Evolutionary conservation across 1,140 invertebrate species (phyloP).

Genomic region (Choristoneura fumiferana): DNA sequence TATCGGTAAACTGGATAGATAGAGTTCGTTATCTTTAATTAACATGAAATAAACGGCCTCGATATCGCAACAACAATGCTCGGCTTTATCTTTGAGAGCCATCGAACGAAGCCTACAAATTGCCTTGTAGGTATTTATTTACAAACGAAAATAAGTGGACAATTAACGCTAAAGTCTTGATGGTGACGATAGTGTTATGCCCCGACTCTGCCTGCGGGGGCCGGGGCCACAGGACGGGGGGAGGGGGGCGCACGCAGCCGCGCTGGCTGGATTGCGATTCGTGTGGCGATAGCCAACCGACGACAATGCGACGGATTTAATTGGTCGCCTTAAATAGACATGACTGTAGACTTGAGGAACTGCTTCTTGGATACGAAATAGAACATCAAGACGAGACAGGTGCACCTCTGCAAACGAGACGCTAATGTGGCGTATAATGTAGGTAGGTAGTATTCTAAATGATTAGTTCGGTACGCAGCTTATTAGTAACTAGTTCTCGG

Average conservation of each 20-base stretch:
- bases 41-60: constrained; percentile 47
- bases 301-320: constrained; percentile 62
- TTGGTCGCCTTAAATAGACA: constrained; percentile 56
- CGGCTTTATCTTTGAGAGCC: constrained; percentile 45
- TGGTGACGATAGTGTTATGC: neutral
- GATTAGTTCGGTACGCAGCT: too few relatives aligned
- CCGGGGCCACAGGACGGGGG: constrained; percentile 23
- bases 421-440: too few relatives aligned
- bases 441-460: too few relatives aligned
- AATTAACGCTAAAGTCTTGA: constrained; percentile 38
- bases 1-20: constrained; percentile 22
- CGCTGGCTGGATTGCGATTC: constrained; percentile 38
- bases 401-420: neutral
- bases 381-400: neutral
- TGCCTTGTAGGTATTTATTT: constrained; percentile 53
- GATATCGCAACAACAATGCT: constrained; percentile 47
- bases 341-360: constrained; percentile 36
- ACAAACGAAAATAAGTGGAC: constrained; percentile 53
- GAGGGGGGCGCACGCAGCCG: constrained; percentile 19
- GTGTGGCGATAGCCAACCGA: constrained; percentile 41
- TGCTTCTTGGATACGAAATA: constrained; percentile 37
- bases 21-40: constrained; percentile 45
- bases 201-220: constrained; percentile 5
- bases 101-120: constrained; percentile 59
- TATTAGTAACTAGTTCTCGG: too few relatives aligned